Percentiles rank a stretch among this genome's conserved stretches.
These are phyloP conservation scores for Hemibagrus wyckioides DNA, from an alignment of 2,113 vertebrate species.

Conservation along the genomic window DNA sequence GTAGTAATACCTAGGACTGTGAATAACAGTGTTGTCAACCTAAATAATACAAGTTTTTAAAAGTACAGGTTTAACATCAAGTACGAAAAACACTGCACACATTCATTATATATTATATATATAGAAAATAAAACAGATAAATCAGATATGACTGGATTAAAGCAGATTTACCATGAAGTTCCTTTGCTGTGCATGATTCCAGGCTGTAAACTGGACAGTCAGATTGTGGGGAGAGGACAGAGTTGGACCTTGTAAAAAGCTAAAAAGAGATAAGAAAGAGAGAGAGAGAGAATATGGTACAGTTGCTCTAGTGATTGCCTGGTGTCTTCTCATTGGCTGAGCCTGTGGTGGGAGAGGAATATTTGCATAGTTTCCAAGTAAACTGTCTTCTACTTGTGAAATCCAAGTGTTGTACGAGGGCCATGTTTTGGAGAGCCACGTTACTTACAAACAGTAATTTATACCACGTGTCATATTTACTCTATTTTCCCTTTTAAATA, in stretches of 20 bases:
- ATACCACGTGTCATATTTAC: not conserved
- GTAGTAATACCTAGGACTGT: not conserved
- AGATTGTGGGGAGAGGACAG: slow-evolving; percentile 1
- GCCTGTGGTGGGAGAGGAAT: slow-evolving; percentile 30
- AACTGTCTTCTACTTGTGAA: slow-evolving; percentile 14
- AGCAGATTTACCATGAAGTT: slow-evolving; percentile 63
- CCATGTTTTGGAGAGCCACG: not conserved
- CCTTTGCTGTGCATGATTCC: slow-evolving; percentile 67
- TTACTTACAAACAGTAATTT: not conserved
- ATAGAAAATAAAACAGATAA: not conserved
- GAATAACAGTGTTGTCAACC: not conserved
- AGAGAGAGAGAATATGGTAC: not conserved
- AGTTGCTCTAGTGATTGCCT: not conserved
- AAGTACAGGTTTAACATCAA: not conserved
- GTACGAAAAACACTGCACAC: not conserved
- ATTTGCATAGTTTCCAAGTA: slow-evolving; percentile 32
- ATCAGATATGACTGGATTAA: not conserved
- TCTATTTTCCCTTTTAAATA: not conserved
- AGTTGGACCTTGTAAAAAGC: slow-evolving; percentile 27
- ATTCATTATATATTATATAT: too few relatives aligned
- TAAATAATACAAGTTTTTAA: not conserved
- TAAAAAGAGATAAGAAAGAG: slow-evolving; percentile 11
- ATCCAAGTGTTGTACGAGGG: not conserved
- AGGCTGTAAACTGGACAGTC: not conserved
- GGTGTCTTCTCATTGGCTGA: slow-evolving; percentile 51